Conservation (phyloP, 2,888 invertebrate species). For the Coelinius sp. region DNA sequence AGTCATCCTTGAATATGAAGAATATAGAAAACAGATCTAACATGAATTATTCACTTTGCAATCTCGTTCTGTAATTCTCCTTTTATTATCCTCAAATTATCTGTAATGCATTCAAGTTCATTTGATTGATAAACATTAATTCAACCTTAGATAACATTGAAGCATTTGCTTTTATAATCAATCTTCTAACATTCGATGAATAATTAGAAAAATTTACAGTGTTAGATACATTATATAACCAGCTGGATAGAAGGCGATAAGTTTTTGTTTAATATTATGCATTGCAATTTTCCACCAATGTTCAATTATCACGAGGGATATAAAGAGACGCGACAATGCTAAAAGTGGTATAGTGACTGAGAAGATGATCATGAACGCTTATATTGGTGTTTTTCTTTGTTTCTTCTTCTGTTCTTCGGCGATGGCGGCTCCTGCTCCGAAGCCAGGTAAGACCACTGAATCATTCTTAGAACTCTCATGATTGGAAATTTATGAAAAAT, state of each 20-base stretch:
- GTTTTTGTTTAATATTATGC: constrained; percentile 1
- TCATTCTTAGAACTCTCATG: neutral
- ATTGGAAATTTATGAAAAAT: neutral
- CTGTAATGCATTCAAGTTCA: neutral
- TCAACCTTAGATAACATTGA: neutral
- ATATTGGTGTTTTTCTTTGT: neutral
- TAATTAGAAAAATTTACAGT: neutral
- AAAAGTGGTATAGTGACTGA: neutral
- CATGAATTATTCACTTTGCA: neutral
- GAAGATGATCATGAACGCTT: neutral
- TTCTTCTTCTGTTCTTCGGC: neutral
- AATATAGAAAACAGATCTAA: neutral
- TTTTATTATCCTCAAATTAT: neutral
- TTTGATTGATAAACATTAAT: neutral
- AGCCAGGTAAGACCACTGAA: neutral
- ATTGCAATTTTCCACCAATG: neutral
- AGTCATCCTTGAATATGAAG: too few relatives aligned
- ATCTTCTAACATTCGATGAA: neutral
- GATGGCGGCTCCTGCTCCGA: neutral
- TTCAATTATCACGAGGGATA: neutral
- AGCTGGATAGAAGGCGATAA: neutral
- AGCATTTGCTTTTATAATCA: neutral
- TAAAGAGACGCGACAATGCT: neutral
- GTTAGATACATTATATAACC: neutral
- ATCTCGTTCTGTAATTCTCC: neutral